Evolutionary conservation across 2,888 invertebrate genomes (phyloP).

Genomic region (Pasiphila rectangulata): DNA sequence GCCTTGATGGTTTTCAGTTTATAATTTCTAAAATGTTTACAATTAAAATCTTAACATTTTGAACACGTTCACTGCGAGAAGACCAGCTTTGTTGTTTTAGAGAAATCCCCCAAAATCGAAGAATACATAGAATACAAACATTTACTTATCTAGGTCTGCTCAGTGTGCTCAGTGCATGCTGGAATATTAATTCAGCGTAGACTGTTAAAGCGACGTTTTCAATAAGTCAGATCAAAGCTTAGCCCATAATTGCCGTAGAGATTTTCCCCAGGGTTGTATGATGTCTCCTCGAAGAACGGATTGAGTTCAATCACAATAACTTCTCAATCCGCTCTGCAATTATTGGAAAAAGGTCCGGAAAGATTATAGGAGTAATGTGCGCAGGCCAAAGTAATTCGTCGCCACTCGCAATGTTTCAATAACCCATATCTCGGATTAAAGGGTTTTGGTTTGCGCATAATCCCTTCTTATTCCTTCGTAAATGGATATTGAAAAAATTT

Average conservation of each 20-base stretch:
- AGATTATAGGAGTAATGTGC: conserved; percentile 38
- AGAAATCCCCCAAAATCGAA: too few species aligned
- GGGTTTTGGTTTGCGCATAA: conserved; percentile 69
- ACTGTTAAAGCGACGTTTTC: background rate
- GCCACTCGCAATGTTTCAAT: conserved; percentile 62
- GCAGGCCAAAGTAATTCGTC: conserved; percentile 54
- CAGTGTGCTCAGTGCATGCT: too few species aligned
- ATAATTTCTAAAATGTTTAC: conserved; percentile 6
- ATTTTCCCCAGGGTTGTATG: conserved; percentile 26
- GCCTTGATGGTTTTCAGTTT: conserved; percentile 11
- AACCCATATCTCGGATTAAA: conserved; percentile 69
- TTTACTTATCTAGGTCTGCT: too few species aligned
- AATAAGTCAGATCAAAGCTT: conserved; percentile 5
- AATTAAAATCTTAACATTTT: too few species aligned
- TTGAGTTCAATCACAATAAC: conserved; percentile 36
- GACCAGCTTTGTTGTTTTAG: too few species aligned
- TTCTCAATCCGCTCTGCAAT: conserved; percentile 38
- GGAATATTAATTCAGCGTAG: too few species aligned
- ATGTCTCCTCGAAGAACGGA: conserved; percentile 15
- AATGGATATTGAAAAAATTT: conserved; percentile 77
- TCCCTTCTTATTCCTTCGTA: conserved; percentile 72
- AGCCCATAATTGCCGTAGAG: conserved; percentile 1
- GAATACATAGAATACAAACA: too few species aligned
- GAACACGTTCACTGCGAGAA: too few species aligned
- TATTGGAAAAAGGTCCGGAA: conserved; percentile 42